Evolutionary conservation across 1,140 invertebrate species (phyloP).

Genomic region (Nasonia giraulti): DNA sequence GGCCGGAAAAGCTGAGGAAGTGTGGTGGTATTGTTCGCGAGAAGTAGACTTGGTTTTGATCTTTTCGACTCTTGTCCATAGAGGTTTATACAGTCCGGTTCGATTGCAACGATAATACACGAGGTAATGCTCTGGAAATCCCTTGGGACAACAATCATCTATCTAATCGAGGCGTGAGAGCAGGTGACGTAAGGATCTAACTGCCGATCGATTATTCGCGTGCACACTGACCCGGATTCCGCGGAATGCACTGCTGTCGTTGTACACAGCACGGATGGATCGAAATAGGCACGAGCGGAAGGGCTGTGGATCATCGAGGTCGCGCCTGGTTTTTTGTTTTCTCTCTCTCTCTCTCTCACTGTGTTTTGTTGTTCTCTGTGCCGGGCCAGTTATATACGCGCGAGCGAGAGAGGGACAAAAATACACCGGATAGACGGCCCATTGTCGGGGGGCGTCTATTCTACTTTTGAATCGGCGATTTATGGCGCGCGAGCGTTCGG

Average conservation of each 20-base stretch:
- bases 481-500: constrained; percentile 7
- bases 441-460: constrained; percentile 36
- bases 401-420: constrained; percentile 19
- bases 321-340: constrained; percentile 1
- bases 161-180: background rate
- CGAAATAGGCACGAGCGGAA: constrained; percentile 27
- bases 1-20: background rate
- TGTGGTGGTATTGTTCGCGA: no score
- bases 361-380: background rate
- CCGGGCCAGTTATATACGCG: background rate
- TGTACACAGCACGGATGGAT: background rate
- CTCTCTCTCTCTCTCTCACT: background rate
- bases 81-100: background rate
- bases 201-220: background rate
- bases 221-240: constrained; percentile 21
- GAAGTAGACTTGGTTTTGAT: no score
- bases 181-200: no score
- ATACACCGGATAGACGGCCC: constrained; percentile 40
- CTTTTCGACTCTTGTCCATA: background rate
- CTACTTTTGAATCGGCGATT: constrained; percentile 39
- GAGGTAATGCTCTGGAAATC: background rate
- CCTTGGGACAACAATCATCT: background rate
- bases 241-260: constrained; percentile 24
- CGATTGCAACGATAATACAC: constrained; percentile 33
- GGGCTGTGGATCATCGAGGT: constrained; percentile 45